Conservation (phyloP, 2,888 invertebrate genomes). For the Altica lythri region DNA sequence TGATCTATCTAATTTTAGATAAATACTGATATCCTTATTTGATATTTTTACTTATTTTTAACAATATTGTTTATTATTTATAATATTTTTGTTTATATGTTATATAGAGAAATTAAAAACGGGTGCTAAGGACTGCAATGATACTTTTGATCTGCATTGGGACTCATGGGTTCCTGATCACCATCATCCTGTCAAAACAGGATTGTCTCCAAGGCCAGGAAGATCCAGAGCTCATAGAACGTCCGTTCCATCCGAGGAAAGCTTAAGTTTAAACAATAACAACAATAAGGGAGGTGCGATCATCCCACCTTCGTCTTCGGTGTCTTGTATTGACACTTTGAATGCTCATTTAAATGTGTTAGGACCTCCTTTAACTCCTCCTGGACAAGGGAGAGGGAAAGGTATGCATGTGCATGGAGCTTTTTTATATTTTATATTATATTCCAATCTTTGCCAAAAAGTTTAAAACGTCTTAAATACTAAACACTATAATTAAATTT, state of each 20-base stretch:
- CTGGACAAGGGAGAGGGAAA: conserved; percentile 53
- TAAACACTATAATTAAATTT: too few relatives aligned
- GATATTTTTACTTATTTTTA: too few relatives aligned
- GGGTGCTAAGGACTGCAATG: conserved; percentile 61
- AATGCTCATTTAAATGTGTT: conserved; percentile 53
- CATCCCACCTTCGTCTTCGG: conserved; percentile 61
- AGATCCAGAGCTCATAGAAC: conserved; percentile 60
- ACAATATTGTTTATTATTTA: conserved; percentile 7
- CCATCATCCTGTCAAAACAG: conserved; percentile 55
- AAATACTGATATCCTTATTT: too few relatives aligned
- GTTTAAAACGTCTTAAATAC: too few relatives aligned
- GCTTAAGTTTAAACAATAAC: conserved; percentile 58
- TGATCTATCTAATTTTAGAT: too few relatives aligned
- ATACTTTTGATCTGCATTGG: conserved; percentile 78
- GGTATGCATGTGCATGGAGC: conserved; percentile 50
- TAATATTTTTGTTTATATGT: neutral
- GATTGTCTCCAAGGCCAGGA: conserved; percentile 60
- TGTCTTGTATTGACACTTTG: conserved; percentile 60
- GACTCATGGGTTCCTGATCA: conserved; percentile 88
- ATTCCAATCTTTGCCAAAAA: too few relatives aligned
- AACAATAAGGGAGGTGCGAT: conserved; percentile 50
- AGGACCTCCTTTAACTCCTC: conserved; percentile 52
- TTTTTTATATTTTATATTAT: too few relatives aligned
- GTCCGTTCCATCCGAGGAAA: conserved; percentile 66
- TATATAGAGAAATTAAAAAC: conserved; percentile 64